Base-by-base conservation (phyloP, 2,888 invertebrate genomes). In the Chelonus formosanus region DNA sequence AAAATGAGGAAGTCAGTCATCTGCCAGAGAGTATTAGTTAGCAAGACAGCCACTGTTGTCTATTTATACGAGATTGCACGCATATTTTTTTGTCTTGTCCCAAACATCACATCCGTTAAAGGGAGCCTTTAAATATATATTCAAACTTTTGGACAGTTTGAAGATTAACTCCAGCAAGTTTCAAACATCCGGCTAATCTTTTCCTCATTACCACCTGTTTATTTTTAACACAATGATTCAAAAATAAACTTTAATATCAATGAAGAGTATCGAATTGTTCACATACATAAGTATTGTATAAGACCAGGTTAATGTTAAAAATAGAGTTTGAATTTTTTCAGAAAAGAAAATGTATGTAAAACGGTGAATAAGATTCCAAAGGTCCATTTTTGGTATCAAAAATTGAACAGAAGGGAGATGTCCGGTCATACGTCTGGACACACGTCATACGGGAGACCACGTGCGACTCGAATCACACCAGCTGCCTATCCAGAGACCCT, bases 71-170 rank as follows among this genome's bases (percentile, higher is more conserved):
- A 56, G 48, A 68, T 40, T 60, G 48, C 40, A 60, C 52, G 44
- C 43, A 32, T 8, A 70, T 77, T 76, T 75, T 77, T 75, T 69
- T 65, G 52, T 50, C 69, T 57, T 71, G 71, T 73, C 72, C 72
- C 75, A 80, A 79, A 80, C 79, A 80, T 79, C 77, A 79, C 79
- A 80, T 80, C 79, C 79, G 79, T 71, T 61, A 73, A 74, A 71
- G 74, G 74, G 66, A 20, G 73, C 72, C 73, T 73, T 67, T 70
- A 72, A 57, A 61, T 50, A 56, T 35, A 61, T 63, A 70, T 67
- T 65, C 66, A 60, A 70, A 67, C 58, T 68, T 67, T 61, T 47
- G 68, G 65, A 69, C 68, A 56, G 63, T 50, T 67, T 68, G 69
- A 64, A 57, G 36, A 8, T 70, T 57, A 71, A 72, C 20, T 20